Base-by-base conservation (phyloP, 2,888 invertebrate genomes). In the Amphipyra tragopoginis region DNA sequence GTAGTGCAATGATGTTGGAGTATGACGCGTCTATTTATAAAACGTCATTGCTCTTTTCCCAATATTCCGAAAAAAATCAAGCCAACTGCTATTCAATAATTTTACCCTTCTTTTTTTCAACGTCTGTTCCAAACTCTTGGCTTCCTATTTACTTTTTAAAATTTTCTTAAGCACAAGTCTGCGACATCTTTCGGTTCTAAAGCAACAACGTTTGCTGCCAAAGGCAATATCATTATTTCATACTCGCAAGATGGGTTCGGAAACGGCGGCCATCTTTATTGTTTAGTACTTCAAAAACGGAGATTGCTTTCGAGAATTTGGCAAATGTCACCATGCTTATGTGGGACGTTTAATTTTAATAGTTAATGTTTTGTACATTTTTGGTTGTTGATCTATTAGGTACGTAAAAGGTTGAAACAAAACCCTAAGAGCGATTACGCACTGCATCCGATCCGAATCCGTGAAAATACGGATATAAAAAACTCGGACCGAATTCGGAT, bases 161-260 rank as follows among this genome's bases (percentile, higher is more conserved):
- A 83, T 77, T 80, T 77, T 78, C 78, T 72, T 70, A 21, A 2
- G 53, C 70, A 72, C 82, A 84, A 77, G 82, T 79, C 75, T 54
- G 73, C 50, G 79, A 77, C 79, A 76, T 79, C 72, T 79, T 73
- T 73, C n/a, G 73, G 68, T 73, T 74, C 73, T 77, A 76, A 80
- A 72, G 85, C 79, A 81, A 80, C 77, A 72, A 79, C 65, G 79
- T 72, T 77, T 82, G 79, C 79, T 90, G 91, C 90, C 91, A 91
- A 90, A 84, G 81, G 86, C 89, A 90, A 89, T 91, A 91, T 86
- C 90, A 90, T 91, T 89, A 91, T 90, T 89, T 90, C 89, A 88
- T 87, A 87, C 81, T 80, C 66, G 63, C 72, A 71, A 83, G 82
- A 85, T 85, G 85, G 79, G 83, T 90, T 86, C 87, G 87, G 88